Conservation (phyloP, 2,113 vertebrate species). For the Hiodon tergisus region DNA sequence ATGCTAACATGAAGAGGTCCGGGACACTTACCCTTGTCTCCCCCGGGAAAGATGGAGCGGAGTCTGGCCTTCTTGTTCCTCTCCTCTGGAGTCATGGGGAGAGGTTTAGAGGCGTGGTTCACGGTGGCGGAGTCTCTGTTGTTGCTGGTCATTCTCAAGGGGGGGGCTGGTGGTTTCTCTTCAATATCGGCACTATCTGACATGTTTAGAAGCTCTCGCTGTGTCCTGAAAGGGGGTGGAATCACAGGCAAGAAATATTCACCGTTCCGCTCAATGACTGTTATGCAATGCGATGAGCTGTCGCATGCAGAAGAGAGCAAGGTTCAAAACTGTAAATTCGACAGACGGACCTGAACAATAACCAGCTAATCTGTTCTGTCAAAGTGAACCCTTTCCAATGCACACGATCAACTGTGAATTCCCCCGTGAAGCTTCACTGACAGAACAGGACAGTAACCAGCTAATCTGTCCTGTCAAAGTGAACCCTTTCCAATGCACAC, state of each 20-base stretch:
- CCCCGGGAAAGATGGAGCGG: slow-evolving; percentile 97
- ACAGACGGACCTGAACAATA: background rate
- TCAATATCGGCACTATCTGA: slow-evolving; percentile 93
- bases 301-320: background rate
- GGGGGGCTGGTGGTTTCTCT: slow-evolving; percentile 97
- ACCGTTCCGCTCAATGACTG: background rate
- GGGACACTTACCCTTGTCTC: slow-evolving; percentile 87
- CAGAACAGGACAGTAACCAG: no score
- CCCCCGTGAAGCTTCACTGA: no score
- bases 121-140: slow-evolving; percentile 88
- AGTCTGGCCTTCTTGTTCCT: slow-evolving; percentile 98
- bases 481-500: background rate
- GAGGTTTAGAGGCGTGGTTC: slow-evolving; percentile 92
- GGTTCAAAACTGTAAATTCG: background rate
- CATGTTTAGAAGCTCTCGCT: slow-evolving; percentile 90
- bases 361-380: no score
- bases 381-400: background rate
- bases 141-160: slow-evolving; percentile 98
- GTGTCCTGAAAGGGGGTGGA: slow-evolving; percentile 57
- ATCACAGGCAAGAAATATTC: slow-evolving; percentile 22
- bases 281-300: background rate
- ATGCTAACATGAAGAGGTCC: background rate
- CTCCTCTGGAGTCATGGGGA: slow-evolving; percentile 98
- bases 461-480: no score
- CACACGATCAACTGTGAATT: background rate